These are phyloP conservation scores for Omphaloscelis lunosa DNA, from an alignment of 2,888 invertebrate species.

Conservation along the genomic window DNA sequence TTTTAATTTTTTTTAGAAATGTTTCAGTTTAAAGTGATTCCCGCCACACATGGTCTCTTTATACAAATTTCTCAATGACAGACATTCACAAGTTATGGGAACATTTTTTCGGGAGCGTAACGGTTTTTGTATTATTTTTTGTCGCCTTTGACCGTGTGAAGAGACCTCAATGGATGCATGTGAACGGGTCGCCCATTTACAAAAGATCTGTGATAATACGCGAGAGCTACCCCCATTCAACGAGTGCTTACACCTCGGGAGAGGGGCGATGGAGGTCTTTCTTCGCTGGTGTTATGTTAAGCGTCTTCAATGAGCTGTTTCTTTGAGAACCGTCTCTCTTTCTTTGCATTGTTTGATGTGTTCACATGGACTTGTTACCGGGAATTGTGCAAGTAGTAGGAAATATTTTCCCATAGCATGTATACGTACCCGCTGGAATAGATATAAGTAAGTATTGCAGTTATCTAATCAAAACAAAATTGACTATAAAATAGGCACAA, in stretches of 20 bases:
- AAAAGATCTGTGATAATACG: constrained; percentile 73
- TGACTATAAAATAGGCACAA: background rate
- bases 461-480: constrained; percentile 4
- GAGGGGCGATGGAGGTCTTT: constrained; percentile 74
- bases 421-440: no score
- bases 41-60: constrained; percentile 70
- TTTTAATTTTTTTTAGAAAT: constrained; percentile 31
- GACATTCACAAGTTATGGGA: constrained; percentile 88
- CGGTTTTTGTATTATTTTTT: constrained; percentile 91
- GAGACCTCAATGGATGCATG: constrained; percentile 89
- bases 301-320: constrained; percentile 86
- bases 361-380: constrained; percentile 83
- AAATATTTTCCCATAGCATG: constrained; percentile 47
- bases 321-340: constrained; percentile 82
- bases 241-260: constrained; percentile 33
- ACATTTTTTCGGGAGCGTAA: constrained; percentile 88
- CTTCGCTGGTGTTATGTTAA: constrained; percentile 73
- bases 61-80: constrained; percentile 86
- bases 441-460: background rate
- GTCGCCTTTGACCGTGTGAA: constrained; percentile 89
- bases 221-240: constrained; percentile 57
- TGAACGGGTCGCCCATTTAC: constrained; percentile 78
- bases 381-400: constrained; percentile 71
- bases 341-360: constrained; percentile 80
- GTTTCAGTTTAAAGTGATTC: constrained; percentile 51